Percentiles rank a stretch among this genome's conserved stretches.
Evolutionary conservation across 2,797 vertebrate species (phyloP).

Genomic region (Dromococcyx pavoninus): DNA sequence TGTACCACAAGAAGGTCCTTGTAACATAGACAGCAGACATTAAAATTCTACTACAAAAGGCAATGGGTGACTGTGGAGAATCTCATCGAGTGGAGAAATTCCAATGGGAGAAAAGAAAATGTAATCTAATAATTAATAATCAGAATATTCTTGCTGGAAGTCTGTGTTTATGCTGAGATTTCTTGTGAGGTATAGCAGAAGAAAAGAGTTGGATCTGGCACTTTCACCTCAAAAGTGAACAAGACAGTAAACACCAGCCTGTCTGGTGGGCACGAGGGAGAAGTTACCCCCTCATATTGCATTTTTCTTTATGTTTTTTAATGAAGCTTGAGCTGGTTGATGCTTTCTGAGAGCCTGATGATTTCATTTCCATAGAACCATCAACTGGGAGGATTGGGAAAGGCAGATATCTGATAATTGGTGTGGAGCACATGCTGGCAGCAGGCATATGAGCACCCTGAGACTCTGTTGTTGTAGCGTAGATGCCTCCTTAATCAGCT

Average conservation of each 20-base stretch:
- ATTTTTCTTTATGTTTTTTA: too few relatives aligned
- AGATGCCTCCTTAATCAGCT: not conserved
- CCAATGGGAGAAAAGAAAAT: not conserved
- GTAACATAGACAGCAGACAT: not conserved
- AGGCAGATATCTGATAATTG: too few relatives aligned
- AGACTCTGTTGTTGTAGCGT: too few relatives aligned
- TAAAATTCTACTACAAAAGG: not conserved
- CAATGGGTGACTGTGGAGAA: not conserved
- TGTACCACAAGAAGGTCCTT: not conserved
- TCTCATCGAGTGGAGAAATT: not conserved
- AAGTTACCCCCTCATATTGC: not conserved
- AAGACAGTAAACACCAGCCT: not conserved
- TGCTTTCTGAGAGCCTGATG: too few relatives aligned
- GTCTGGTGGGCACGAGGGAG: too few relatives aligned
- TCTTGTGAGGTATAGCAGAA: not conserved
- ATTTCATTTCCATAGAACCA: too few relatives aligned
- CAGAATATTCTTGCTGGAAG: not conserved
- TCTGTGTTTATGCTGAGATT: not conserved
- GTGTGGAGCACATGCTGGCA: too few relatives aligned
- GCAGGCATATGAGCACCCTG: too few relatives aligned
- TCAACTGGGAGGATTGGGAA: too few relatives aligned
- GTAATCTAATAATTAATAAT: not conserved
- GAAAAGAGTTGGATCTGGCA: not conserved
- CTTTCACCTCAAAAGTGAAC: accelerated
- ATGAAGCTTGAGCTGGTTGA: too few relatives aligned